A percentile compares a stretch with the other conserved stretches of the same genome.
These are phyloP conservation scores for Agriopis marginaria DNA, from an alignment of 2,888 invertebrate species.

Conservation along the genomic window DNA sequence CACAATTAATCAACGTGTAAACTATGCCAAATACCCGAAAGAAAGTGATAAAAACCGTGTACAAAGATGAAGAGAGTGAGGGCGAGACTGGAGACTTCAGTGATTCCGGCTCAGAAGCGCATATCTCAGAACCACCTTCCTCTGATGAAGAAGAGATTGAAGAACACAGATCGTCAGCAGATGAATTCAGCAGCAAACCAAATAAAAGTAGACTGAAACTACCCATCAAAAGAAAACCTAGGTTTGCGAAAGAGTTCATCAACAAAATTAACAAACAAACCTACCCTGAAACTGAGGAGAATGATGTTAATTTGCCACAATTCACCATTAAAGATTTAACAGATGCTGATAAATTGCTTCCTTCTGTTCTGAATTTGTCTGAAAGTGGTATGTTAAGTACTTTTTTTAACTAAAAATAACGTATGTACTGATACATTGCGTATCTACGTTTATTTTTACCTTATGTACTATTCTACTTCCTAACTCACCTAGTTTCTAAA, in stretches of 20 bases:
- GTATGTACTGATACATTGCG: no score
- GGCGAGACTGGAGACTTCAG: slow-evolving; percentile 75
- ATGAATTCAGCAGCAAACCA: slow-evolving; percentile 60
- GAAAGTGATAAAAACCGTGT: slow-evolving; percentile 75
- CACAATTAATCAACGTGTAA: not conserved
- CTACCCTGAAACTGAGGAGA: slow-evolving; percentile 50
- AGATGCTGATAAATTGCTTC: slow-evolving; percentile 78
- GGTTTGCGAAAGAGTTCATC: slow-evolving; percentile 65
- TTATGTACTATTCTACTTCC: not conserved
- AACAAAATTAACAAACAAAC: slow-evolving; percentile 66
- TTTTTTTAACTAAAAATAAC: not conserved
- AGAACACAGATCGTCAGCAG: slow-evolving; percentile 62
- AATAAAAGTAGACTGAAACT: slow-evolving; percentile 40
- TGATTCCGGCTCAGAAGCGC: slow-evolving; percentile 83
- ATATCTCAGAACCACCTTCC: slow-evolving; percentile 71
- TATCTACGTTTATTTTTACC: no score
- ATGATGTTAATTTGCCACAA: slow-evolving; percentile 47
- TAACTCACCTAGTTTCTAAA: no score
- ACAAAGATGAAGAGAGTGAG: slow-evolving; percentile 76
- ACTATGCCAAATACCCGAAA: slow-evolving; percentile 76
- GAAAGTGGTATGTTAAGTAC: slow-evolving; percentile 76
- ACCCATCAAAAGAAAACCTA: slow-evolving; percentile 50
- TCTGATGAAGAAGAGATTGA: slow-evolving; percentile 54
- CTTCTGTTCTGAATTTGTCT: slow-evolving; percentile 77
- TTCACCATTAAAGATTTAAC: slow-evolving; percentile 78